Conservation (phyloP, 2,888 invertebrate species). For the Amphimallon solstitiale region DNA sequence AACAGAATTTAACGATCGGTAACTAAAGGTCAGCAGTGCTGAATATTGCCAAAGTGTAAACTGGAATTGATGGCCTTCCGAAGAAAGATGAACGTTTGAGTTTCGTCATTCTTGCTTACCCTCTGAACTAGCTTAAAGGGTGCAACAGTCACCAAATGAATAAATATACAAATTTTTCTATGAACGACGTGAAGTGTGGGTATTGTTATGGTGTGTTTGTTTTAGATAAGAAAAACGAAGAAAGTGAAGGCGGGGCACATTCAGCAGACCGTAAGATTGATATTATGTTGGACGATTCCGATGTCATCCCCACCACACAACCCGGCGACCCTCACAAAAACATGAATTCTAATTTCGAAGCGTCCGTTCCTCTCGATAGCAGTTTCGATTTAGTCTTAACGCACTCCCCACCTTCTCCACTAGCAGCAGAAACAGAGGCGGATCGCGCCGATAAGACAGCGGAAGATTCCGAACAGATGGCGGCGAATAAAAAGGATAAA, state of each 20-base stretch:
- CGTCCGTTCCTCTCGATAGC: neutral
- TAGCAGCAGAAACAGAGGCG: neutral
- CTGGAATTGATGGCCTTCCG: too few species aligned
- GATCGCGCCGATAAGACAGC: neutral
- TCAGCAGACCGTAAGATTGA: neutral
- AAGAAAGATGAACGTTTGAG: too few species aligned
- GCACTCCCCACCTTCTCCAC: neutral
- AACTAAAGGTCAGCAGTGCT: too few species aligned
- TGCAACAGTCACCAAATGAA: too few species aligned
- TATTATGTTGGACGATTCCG: slow-evolving; percentile 25
- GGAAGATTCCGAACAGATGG: neutral
- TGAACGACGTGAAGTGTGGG: too few species aligned
- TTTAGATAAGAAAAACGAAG: neutral
- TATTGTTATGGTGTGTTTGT: too few species aligned
- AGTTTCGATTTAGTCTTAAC: slow-evolving; percentile 24
- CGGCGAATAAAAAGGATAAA: neutral
- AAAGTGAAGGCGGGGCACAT: neutral
- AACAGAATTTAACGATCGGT: too few species aligned
- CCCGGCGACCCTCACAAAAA: neutral
- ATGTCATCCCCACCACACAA: slow-evolving; percentile 32
- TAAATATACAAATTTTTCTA: too few species aligned
- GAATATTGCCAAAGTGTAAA: too few species aligned
- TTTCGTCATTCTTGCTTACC: too few species aligned
- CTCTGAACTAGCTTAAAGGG: too few species aligned
- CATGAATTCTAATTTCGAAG: neutral